Base-by-base conservation (phyloP, 2,888 invertebrate species). In the Spodoptera exigua region DNA sequence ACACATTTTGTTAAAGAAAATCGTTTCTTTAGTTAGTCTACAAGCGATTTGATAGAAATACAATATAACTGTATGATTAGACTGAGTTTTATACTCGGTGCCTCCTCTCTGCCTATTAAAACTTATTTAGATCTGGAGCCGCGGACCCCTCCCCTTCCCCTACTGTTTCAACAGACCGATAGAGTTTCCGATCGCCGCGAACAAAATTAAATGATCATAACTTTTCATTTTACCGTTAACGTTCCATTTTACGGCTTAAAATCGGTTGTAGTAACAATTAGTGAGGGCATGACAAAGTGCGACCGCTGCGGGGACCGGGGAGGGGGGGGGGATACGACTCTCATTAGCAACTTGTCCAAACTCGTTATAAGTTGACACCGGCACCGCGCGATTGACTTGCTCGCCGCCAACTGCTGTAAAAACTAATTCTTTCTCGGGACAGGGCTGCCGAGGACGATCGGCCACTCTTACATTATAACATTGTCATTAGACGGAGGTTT, bases 291-390 rank as follows among this genome's bases (percentile, higher is more conserved):
- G 74, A 52, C 46, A 54, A 59, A 64, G 63, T 61, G 65, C 53
- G 57, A 52, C 34, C 34, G 51, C 43, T 34, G 45, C 13, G 21
- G 14, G 32, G 0, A 5, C 27, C 3, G 32, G 45, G 12, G 58
- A 43, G n/a, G 17, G 14, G 11, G n/a, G 65, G 64, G 70, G 70
- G 78, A 76, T 82, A 83, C 73, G 73, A 73, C 81, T 85, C 91
- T 91, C 92, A 92, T 92, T 91, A 92, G 87, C 89, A 87, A 90
- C 84, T 90, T 90, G 92, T 90, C 90, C 87, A 88, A 90, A 88
- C 91, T 92, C 89, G 90, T 91, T 91, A 91, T 83, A 91, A 92
- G 81, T 91, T 89, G 85, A 81, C 65, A 76, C 66, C 64, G 72
- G 63, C 70, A 48, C 53, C 48, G 58, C 67, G 53, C 70, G 82